Evolutionary conservation across 2,888 invertebrate species (phyloP), one percentile per base, ranked within the genome.

Genomic region (Torymus texanus): DNA sequence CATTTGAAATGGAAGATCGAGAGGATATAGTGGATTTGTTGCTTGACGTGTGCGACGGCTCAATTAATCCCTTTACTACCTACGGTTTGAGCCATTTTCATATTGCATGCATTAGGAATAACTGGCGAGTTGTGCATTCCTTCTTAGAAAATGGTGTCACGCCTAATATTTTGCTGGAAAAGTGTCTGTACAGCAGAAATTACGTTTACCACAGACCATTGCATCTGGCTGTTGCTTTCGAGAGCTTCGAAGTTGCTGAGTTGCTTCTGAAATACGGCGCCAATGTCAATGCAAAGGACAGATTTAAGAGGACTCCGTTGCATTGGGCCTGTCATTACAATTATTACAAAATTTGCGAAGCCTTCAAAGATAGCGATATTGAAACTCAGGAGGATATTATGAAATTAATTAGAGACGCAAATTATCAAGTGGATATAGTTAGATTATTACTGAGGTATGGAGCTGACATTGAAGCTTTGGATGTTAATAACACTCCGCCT

Each of bases 41-140:
- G 50, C 56, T 81, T 1, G 2, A 58, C 5, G 4, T 51, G 18
- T 81, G 81, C 59, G 73, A 81, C 53, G 75, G 75, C 13, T 41
- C 24, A 4, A 8, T 51, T 18, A 81, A 81, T n/a, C 81, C 81
- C 0, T 81, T 78, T 58, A 81, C 81, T 29, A 63, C 58, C 0
- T 78, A 81, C 75, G 81, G 81, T 8, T 53, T 81, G 12, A 78
- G 78, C 2, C 81, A 81, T 62, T 81, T 81, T 41, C 78, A 81
- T 59, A 75, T 81, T 11, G 78, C 81, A 2, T 81, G 81, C 53
- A 58, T 78, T 5, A 53, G 75, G 13, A 81, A 78, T 50, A 68
- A 78, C 53, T 81, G 78, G 78, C 75, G 56, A 1, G 63, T 75
- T 0, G 66, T 68, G 0, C 41, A 72, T 24, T 58, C 67, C 2